A percentile compares a stretch with the other conserved stretches of the same genome.
phyloP scores from a whole-genome alignment of 2,113 vertebrate genomes.

The Myxocyprinus asiaticus region DNA sequence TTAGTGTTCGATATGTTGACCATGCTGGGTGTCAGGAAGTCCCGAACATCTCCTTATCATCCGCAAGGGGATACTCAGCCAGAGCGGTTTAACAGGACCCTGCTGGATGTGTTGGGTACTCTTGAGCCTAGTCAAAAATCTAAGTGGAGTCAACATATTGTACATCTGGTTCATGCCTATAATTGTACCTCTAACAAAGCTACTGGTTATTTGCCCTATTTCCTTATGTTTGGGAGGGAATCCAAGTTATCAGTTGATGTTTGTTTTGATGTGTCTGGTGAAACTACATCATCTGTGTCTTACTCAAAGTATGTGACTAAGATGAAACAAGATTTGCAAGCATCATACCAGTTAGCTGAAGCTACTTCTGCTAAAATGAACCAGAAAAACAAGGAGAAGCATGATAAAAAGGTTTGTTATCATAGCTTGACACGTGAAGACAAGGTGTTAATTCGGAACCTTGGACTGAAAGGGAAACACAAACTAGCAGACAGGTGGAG shows the following conservation, averaged over 20 bases:
- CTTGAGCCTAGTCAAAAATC: not conserved
- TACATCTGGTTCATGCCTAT: not conserved
- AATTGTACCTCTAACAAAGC: conserved; percentile 3
- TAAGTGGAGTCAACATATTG: conserved; percentile 11
- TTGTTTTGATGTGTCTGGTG: not conserved
- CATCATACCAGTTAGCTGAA: conserved; percentile 30
- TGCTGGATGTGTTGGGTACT: conserved; percentile 3
- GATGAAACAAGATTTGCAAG: conserved; percentile 32
- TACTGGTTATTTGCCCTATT: conserved; percentile 3
- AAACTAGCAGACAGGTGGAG: conserved; percentile 28
- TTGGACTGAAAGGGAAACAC: conserved; percentile 18
- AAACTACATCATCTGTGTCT: not conserved
- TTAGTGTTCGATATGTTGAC: too few relatives aligned
- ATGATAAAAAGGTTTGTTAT: conserved; percentile 39
- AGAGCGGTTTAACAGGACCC: not conserved
- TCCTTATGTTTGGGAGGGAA: conserved; percentile 2
- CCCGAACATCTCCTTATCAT: too few relatives aligned
- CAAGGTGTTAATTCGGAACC: conserved; percentile 31
- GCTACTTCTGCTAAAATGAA: conserved; percentile 21
- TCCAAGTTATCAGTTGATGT: not conserved
- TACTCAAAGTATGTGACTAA: not conserved
- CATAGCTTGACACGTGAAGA: conserved; percentile 11
- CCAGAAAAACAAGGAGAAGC: conserved; percentile 26
- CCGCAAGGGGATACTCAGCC: not conserved
- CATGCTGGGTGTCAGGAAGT: too few relatives aligned